Evolutionary conservation across 2,797 vertebrate species (phyloP), one percentile per base, ranked within the genome.

Genomic region (Melanotaenia boesemani): DNA sequence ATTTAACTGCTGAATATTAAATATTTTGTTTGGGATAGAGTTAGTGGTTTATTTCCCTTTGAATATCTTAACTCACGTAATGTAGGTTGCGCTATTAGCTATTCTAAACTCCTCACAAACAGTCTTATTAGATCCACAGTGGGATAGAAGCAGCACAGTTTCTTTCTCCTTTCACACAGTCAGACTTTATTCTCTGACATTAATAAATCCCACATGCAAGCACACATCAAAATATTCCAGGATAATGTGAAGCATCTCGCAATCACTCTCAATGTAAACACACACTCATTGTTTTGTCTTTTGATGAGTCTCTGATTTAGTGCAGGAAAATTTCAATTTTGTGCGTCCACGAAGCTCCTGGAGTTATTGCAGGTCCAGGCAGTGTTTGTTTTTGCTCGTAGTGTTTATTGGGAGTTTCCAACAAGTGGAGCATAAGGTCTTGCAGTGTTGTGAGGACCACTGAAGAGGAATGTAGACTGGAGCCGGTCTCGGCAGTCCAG

Each of bases 221-320:
- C 70, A 80, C 67, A 71, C 70, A 55, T 76, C 37, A 69, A 83
- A 79, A 74, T 56, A 36, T 55, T 54, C 41, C 46, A 15, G 22
- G 50, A 67, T 24, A 71, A 54, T 64, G 72, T 68, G 57, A 36
- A 18, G 30, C n/a, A 32, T 32, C 72, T 54, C 50, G 60, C 67
- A 50, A 11, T 75, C 72, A 71, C 64, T 26, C 60, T 41, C 39
- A 41, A 36, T 82, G 86, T 87, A 90, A 91, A 90, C 88, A 89
- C 78, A 77, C 64, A 81, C 68, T 75, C 74, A 15, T 37, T 26
- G 24, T 63, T 37, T 62, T 36, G 15, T 34, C 54, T 64, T 50
- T n/a, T 72, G 18, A 71, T 39, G 55, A 69, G 62, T 79, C 44
- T 28, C 58, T 72, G 34, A 67, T 68, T 70, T 60, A 76, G 81